Base-by-base conservation (phyloP, 2,888 invertebrate genomes). In the Lycia hirtaria region DNA sequence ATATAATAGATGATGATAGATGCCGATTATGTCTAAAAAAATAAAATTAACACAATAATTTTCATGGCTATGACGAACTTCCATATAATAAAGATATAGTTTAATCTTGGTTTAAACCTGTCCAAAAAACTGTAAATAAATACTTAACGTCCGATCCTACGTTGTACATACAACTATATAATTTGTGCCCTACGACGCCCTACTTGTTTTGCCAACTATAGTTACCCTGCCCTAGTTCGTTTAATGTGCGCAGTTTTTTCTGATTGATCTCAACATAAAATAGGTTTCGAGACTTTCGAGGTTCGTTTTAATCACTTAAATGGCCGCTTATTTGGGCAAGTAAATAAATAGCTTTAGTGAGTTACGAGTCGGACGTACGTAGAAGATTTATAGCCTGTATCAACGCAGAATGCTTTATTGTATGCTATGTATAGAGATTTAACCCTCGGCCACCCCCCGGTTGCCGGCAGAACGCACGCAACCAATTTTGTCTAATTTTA, bases 401-500 rank as follows among this genome's bases (percentile, higher is more conserved):
- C 22, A 37, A 40, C 45, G 26, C 14, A 41, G 26, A 41, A 41
- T 41, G 28, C 41, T 17, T n/a, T 41, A 10, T 5, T 40, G 14
- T 44, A 44, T 17, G 32, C n/a, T 37, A 48, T n/a, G 45, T 48
- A 56, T 51, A 53, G 53, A 60, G 54, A 59, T 63, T 56, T 54
- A 50, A 54, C 51, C 51, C 51, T 40, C 45, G 40, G 30, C 19
- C n/a, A n/a, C n/a, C n/a, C n/a, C n/a, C n/a, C n/a, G n/a, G n/a
- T n/a, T n/a, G n/a, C n/a, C 43, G 43, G 15, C 28, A 67, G 62
- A 63, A 64, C 56, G 65, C 74, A 76, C 75, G 73, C 76, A 71
- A 76, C 64, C 63, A 64, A 67, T 72, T 69, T 71, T 56, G 61
- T 64, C 68, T 68, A 65, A 65, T 56, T 63, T 63, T 66, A 53